Base-by-base conservation (phyloP, 2,113 vertebrate species). In the Antechinus stuartii region DNA sequence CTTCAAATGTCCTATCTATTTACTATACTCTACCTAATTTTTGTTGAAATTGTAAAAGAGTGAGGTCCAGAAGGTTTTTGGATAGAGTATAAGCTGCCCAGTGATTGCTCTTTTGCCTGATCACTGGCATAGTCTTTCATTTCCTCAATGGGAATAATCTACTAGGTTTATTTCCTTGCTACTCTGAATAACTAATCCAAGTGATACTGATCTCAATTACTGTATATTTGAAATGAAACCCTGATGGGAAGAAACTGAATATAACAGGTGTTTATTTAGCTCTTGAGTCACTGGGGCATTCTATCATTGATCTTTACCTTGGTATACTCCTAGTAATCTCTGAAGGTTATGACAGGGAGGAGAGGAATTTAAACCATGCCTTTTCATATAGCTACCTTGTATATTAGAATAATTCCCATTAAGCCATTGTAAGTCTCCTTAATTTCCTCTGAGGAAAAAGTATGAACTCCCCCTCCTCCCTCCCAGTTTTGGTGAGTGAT, bases 341-440 rank as follows among this genome's bases (percentile, higher is more conserved):
- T 97, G 94, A 93, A 97, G 97, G 95, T 35, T 84, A 42, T 84
- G n/a, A 10, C 7, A 42, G n/a, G 19, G 68, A 42, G n/a, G 19
- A 84, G n/a, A 35, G 95, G 92, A 96, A 16, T 89, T 97, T 97
- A 94, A 98, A 97, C 95, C 95, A 92, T 93, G 95, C 89, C 91
- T 68, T 90, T 93, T 95, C 94, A 94, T 95, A 97, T 49, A 97
- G 91, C 30, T 95, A 90, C 54, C 96, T 97, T 92, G 90, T 95
- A 98, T 91, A 93, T 97, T 98, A 95, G 97, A 98, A 97, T 97
- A 97, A 97, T 90, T 94, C 50, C 10, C 52, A 68, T 97, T 98
- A 95, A 91, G 57, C 97, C 96, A 93, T 90, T 96, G 95, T 54
- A 97, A 76, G 57, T 97, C 96, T 97, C 54, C 93, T 90, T 98